Base-by-base conservation (phyloP, 2,113 vertebrate genomes). In the Lasiurus borealis region DNA sequence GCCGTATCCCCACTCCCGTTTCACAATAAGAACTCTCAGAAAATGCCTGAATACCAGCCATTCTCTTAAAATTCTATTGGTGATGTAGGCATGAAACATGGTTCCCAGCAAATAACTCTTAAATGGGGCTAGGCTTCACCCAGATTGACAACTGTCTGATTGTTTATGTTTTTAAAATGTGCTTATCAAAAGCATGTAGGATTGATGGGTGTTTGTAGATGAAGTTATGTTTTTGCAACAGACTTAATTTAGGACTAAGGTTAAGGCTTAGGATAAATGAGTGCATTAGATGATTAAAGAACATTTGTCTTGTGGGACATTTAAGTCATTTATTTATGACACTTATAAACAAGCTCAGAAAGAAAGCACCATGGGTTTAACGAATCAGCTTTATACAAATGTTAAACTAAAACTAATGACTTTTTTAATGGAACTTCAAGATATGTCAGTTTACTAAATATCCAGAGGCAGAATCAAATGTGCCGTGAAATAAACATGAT, bases 261-360 rank as follows among this genome's bases (percentile, higher is more conserved):
- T 98, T 99, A 98, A 98, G 85, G 98, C 98, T 98, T 97, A 98
- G 98, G 98, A 99, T 99, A 99, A 99, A 99, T 99, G 98, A 99
- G 98, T 98, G 97, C 99, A 99, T 99, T 99, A 99, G 98, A 99
- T 98, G 98, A 99, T 99, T 99, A 99, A 99, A 99, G 98, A 98
- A 98, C 99, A 99, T 99, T 99, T 98, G 98, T 99, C 99, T 99
- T 98, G 97, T 97, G 93, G 97, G 98, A 98, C 98, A 98, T 93
- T 97, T 96, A 86, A 98, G 97, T 98, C 98, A 98, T 98, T 99
- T 99, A 98, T 99, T 99, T 99, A 98, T 98, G 98, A 98, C 98
- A 92, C 98, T 97, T 97, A 97, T 98, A 98, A 98, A 98, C 96
- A 98, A 97, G 98, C 97, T 95, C 77, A 91, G 95, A 97, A 92